A percentile compares a stretch with the other conserved stretches of the same genome.
These are phyloP conservation scores for Eupithecia subfuscata DNA, from an alignment of 2,888 invertebrate genomes.

Conservation along the genomic window DNA sequence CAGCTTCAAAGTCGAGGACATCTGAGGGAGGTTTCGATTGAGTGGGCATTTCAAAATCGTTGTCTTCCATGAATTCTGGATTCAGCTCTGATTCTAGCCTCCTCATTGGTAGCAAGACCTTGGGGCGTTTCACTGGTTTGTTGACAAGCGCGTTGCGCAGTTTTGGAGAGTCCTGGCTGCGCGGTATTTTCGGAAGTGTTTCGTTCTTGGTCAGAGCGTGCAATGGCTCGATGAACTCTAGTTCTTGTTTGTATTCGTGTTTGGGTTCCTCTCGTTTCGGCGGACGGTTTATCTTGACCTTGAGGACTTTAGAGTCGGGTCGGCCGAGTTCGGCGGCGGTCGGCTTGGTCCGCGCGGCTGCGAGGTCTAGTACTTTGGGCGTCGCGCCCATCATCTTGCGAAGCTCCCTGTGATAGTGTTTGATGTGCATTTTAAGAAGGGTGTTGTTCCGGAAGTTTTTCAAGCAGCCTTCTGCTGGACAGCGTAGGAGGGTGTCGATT, in stretches of 20 bases:
- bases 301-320: conserved; percentile 59
- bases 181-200: conserved; percentile 47
- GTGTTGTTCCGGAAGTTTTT: conserved; percentile 97
- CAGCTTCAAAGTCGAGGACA: conserved; percentile 66
- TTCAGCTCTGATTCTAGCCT: conserved; percentile 55
- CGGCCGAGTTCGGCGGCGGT: conserved; percentile 46
- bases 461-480: conserved; percentile 92
- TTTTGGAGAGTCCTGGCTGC: conserved; percentile 70
- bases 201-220: conserved; percentile 47
- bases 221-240: conserved; percentile 36
- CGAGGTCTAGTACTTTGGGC: conserved; percentile 93
- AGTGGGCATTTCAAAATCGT: conserved; percentile 46
- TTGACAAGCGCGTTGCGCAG: conserved; percentile 64
- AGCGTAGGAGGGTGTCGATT: conserved; percentile 87
- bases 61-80: conserved; percentile 45
- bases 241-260: conserved; percentile 53
- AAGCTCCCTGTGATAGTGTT: conserved; percentile 95
- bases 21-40: conserved; percentile 44
- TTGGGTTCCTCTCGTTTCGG: conserved; percentile 64
- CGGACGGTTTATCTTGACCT: conserved; percentile 68
- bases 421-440: conserved; percentile 95
- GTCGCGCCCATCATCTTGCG: conserved; percentile 89
- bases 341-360: conserved; percentile 88
- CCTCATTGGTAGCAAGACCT: conserved; percentile 70
- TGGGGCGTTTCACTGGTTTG: conserved; percentile 71